phyloP scores from a whole-genome alignment of 2,113 vertebrate species.

The Bothrops jararaca region DNA sequence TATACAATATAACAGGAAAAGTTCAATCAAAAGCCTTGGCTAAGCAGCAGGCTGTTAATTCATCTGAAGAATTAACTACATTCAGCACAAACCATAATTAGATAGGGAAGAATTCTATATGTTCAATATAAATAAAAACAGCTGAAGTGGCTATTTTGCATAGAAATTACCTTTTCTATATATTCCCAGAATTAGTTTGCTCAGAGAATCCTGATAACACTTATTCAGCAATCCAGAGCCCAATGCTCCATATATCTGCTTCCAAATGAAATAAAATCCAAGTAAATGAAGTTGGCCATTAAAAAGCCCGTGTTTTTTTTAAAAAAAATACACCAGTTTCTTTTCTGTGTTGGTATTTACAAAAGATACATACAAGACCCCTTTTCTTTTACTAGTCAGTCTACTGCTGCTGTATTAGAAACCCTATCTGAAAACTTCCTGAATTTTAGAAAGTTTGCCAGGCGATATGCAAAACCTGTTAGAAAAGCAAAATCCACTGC shows the following conservation, averaged over 20 bases:
- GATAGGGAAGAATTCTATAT: neutral
- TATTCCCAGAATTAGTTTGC: neutral
- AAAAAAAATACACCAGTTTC: neutral
- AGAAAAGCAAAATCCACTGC: neutral
- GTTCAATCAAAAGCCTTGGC: neutral
- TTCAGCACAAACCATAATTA: neutral
- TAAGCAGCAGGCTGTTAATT: neutral
- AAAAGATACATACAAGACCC: neutral
- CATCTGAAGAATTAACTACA: neutral
- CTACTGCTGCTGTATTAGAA: neutral
- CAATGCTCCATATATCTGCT: neutral
- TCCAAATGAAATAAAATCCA: neutral
- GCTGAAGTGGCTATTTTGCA: neutral
- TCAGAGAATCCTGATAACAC: neutral
- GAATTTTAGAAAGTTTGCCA: neutral
- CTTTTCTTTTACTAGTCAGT: neutral
- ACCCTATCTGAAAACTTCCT: neutral
- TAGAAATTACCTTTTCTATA: neutral
- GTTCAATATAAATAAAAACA: neutral
- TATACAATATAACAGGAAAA: neutral
- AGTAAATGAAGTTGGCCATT: neutral
- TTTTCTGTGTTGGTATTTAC: neutral
- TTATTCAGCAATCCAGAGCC: neutral
- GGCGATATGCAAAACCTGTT: neutral
- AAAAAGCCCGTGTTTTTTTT: neutral